Base-by-base conservation (phyloP, 2,113 vertebrate species). In the Phoxinus phoxinus region DNA sequence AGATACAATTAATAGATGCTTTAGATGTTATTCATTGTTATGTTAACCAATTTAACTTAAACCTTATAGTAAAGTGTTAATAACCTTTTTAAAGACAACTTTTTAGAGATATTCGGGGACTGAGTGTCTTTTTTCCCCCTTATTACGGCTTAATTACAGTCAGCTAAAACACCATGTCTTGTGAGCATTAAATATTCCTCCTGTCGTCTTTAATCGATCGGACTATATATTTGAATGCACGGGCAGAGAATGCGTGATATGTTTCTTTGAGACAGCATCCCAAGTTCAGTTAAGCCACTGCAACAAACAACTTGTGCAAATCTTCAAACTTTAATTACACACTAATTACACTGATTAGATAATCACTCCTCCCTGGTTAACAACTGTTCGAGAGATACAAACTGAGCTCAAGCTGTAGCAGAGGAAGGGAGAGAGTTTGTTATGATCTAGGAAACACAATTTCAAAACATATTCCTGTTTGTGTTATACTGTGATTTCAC, bases 271-370 rank as follows among this genome's bases (percentile, higher is more conserved):
- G 37, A 84, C 9, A 51, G 11, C 44, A 1, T 67, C 6, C 61
- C 46, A 71, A 71, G 65, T 56, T 82, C 48, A 83, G 37, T 19
- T 32, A 67, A 30, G 46, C 48, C 69, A 41, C 17, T 74, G 12
- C 61, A 77, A 53, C 53, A 72, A 72, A 56, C 23, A 72, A 37
- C 48, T 37, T 13, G 44, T 1, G n/a, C 21, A 74, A 84, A 51
- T 69, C 74, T 56, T 53, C 44, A 25, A 25, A 37, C 32, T 78
- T 46, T 78, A 63, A 85, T 85, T 79, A 58, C 61, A 12, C 5
- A 30, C 37, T 79, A 56, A 85, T 85, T 58, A 69, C 23, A 44
- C n/a, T 56, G 46, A 69, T 35, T 85, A 69, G 44, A 85, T 78
- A 69, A 78, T 37, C 63, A 76, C 44, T 67, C 35, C 17, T 79